Base-by-base conservation (phyloP, 1,140 invertebrate species). In the Drosophila subobscura region DNA sequence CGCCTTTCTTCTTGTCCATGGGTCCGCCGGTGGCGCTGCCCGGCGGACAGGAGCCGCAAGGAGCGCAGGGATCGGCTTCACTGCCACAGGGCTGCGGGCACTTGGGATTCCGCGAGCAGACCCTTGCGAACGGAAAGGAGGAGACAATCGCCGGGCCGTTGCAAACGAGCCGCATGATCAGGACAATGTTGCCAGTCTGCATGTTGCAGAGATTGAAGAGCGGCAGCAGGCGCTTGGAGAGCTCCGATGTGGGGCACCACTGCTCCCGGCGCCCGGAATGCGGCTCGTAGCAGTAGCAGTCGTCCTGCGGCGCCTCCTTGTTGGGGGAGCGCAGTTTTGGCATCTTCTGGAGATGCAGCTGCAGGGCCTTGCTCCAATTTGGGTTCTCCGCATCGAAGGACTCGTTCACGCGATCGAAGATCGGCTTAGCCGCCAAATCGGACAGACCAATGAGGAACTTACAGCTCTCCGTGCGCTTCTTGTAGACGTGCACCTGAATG, bases 171-270 rank as follows among this genome's bases (percentile, higher is more conserved):
- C 88, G 67, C 50, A 91, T 77, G 16, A 89, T 75, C 0, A 91
- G 33, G 6, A 91, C 90, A 22, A 91, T 80, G 53, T 91, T 91
- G 2, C 90, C 90, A 0, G 90, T 91, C 63, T 91, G 90, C 47
- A 78, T 75, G 51, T 89, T 79, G 61, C 85, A 80, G 22, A 89
- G 74, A 79, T 91, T 91, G 50, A 91, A 91, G 0, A 91, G 68
- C 2, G 90, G 86, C 14, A 91, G 41, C 16, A 91, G 42, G 1
- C 85, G 78, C 40, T 91, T 91, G 0, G 79, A 74, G 3, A 77
- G 22, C 51, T 91, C 88, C 8, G 80, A 88, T 2, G 90, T 84
- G 22, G 90, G 85, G 33, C 90, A 91, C 46, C 86, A 56, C 51
- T 89, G 80, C 51, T 91, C 90, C 5, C 49, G 53, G 7, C 90